Percentiles rank a stretch among this genome's conserved stretches.
Conservation (phyloP, 1,140 invertebrate genomes). For the Drosophila neocordata region DNA sequence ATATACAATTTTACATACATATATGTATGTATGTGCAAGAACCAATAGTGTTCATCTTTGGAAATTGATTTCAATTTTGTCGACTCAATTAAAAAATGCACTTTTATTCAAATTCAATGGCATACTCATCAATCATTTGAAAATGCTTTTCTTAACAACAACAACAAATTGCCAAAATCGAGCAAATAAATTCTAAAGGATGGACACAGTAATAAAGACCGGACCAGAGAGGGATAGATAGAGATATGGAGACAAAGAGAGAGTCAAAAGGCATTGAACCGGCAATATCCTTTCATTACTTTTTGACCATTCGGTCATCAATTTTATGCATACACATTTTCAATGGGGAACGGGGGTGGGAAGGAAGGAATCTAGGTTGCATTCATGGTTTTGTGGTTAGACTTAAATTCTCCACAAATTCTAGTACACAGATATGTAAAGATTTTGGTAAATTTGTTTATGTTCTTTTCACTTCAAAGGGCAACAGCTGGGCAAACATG, state of each 20-base stretch:
- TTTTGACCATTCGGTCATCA: slow-evolving; percentile 37
- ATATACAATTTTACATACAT: too few relatives aligned
- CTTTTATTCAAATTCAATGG: slow-evolving; percentile 16
- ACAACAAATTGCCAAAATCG: slow-evolving; percentile 24
- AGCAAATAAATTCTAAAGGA: slow-evolving; percentile 31
- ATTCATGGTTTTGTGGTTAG: slow-evolving; percentile 28
- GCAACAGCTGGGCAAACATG: slow-evolving; percentile 62
- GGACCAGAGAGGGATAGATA: neutral
- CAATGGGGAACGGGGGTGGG: slow-evolving; percentile 11
- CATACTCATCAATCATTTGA: slow-evolving; percentile 52
- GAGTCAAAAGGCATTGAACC: slow-evolving; percentile 38
- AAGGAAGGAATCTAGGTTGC: neutral
- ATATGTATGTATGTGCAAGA: neutral
- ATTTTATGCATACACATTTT: slow-evolving; percentile 39
- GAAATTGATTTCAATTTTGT: slow-evolving; percentile 29
- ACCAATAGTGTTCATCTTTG: neutral
- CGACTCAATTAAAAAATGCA: slow-evolving; percentile 24
- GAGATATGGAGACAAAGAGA: slow-evolving; percentile 30
- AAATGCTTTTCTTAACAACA: slow-evolving; percentile 22
- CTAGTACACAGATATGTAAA: slow-evolving; percentile 22
- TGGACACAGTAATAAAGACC: slow-evolving; percentile 4
- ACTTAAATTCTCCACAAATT: slow-evolving; percentile 5
- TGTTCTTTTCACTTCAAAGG: slow-evolving; percentile 34
- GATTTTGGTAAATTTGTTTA: slow-evolving; percentile 19
- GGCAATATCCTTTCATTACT: slow-evolving; percentile 32